Base-by-base conservation (phyloP, 2,888 invertebrate genomes). In the Hedychridium roseum region DNA sequence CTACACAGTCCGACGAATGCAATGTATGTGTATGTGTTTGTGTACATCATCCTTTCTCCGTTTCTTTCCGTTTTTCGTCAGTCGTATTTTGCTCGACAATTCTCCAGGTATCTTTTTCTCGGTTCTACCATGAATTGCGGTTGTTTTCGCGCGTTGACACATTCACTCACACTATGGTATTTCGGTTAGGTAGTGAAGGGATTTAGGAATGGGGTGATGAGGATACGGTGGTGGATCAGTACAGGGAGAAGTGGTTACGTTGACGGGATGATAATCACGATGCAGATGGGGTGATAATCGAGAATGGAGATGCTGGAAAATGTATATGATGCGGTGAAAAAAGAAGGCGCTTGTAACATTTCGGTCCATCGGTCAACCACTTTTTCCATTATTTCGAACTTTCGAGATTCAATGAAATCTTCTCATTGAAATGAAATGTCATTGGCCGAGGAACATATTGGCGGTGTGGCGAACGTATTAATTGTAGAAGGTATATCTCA, bases 161-260 rank as follows among this genome's bases (percentile, higher is more conserved):
- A 76, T 74, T 74, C 77, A 76, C 72, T 76, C 76, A 75, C 67
- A 76, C 73, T 75, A n/a, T n/a, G 64, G 70, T 74, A 68, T 62
- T 58, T 71, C 64, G 68, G 70, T 62, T 66, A 50, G 43, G 51
- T 60, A 50, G 60, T 60, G 57, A 48, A 51, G 53, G 66, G 59
- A 55, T 46, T 27, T 26, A 32, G 50, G 36, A 27, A 32, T 23
- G 30, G 43, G 35, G 31, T 5, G 31, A 32, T 9, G 17, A 14
- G n/a, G n/a, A n/a, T n/a, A n/a, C n/a, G n/a, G n/a, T n/a, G n/a
- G n/a, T n/a, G n/a, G n/a, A n/a, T 21, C 3, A 9, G 38, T 16
- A 23, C n/a, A 12, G 16, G 23, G n/a, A 16, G 17, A 16, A 41
- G 20, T 46, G 47, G n/a, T 42, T 43, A 32, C 20, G 41, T 42